Evolutionary conservation across 2,797 vertebrate genomes (phyloP), one percentile per base, ranked within the genome.

Genomic region (Garrulus glandarius): DNA sequence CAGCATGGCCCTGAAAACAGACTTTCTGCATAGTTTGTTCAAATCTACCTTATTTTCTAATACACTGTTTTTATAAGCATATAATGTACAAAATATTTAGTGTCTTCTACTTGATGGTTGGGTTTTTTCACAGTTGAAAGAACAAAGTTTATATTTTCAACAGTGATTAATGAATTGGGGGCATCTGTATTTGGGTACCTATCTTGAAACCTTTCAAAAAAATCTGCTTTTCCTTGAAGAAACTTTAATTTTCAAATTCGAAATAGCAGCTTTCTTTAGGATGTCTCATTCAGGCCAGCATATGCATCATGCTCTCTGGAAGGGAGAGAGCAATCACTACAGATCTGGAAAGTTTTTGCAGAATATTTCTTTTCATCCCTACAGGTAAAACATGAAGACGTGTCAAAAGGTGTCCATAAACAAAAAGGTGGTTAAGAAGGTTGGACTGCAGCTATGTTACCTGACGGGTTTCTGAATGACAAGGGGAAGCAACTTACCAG

Each of bases 381-480:
- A 37, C 95, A 96, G 46, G 88, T 97, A 81, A 96, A 97, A 43
- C 79, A 84, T 7, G 96, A 98, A 92, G 97, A 96, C 7, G 64
- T 97, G 64, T 90, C 84, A 27, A 98, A 97, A 93, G 94, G 95
- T 18, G 50, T 97, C 32, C 52, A 44, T 29, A 64, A 89, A 71
- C 93, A 85, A 75, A 96, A 90, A 71, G 15, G 24, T 10, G 30
- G 11, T 57, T 43, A 75, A 93, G 46, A 95, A 65, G 49, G 22
- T n/a, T 39, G 81, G 34, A 36, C 37, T 36, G 11, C 85, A 84
- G 92, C 96, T 98, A 92, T 0, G 30, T 91, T 47, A 30, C 41
- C 15, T 22, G 11, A 6, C 41, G 56, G 22, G 8, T 70, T 74
- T 89, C 59, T 88, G 39, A 30, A 47, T 26, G 10, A 16, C 13